These are phyloP conservation scores for Thunnus maccoyii DNA, from an alignment of 2,113 vertebrate genomes.

Conservation along the genomic window DNA sequence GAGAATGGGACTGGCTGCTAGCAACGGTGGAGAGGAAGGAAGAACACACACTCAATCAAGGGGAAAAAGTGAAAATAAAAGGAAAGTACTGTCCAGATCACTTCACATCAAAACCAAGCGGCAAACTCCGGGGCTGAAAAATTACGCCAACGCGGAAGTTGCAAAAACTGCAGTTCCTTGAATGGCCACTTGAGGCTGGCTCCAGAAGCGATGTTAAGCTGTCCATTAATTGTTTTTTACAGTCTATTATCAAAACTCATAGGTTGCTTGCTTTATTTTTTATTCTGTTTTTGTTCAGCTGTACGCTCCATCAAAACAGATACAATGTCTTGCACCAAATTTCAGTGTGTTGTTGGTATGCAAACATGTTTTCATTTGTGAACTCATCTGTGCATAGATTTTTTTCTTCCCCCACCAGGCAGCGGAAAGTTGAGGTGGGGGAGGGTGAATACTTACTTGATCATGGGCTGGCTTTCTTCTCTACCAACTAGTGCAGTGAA, in stretches of 20 bases:
- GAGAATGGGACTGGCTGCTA: slow-evolving; percentile 31
- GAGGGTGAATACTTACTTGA: slow-evolving; percentile 12
- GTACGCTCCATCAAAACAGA: background rate
- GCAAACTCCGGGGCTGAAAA: too few relatives aligned
- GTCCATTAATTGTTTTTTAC: too few relatives aligned
- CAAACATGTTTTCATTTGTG: slow-evolving; percentile 62
- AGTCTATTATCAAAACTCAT: slow-evolving; percentile 17
- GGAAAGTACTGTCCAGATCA: slow-evolving; percentile 33
- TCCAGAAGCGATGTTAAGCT: too few relatives aligned
- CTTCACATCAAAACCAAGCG: background rate
- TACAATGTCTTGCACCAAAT: background rate
- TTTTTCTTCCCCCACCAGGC: slow-evolving; percentile 23
- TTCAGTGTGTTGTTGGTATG: slow-evolving; percentile 24
- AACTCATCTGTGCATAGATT: slow-evolving; percentile 46
- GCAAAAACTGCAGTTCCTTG: too few relatives aligned
- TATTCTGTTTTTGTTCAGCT: background rate
- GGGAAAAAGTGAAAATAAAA: slow-evolving; percentile 17
- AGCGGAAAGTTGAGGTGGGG: slow-evolving; percentile 5
- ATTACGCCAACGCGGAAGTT: too few relatives aligned
- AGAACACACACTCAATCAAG: slow-evolving; percentile 23
- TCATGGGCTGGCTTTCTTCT: slow-evolving; percentile 44
- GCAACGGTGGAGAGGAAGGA: background rate
- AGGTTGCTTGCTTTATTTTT: slow-evolving; percentile 6
- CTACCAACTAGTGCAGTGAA: slow-evolving; percentile 17
- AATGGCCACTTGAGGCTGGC: too few relatives aligned